These are phyloP conservation scores for Meriones psammophilus DNA, from an alignment of 2,797 vertebrate genomes.

Conservation along the genomic window DNA sequence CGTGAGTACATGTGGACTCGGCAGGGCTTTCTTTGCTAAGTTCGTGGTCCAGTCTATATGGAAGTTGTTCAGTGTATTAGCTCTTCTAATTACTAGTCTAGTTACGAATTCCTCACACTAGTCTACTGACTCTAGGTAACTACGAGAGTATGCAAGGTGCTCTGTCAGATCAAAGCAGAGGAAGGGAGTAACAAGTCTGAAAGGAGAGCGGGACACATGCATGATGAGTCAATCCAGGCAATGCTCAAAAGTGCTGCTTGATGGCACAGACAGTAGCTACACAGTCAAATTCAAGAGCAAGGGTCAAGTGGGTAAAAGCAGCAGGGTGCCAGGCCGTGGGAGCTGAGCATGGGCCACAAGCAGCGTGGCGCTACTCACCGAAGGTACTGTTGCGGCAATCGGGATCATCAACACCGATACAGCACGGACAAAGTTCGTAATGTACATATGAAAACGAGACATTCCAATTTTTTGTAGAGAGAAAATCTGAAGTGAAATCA, in stretches of 20 bases:
- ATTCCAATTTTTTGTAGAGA: constrained; percentile 88
- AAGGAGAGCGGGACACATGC: not conserved
- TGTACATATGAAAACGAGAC: constrained; percentile 90
- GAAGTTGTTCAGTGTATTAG: constrained; percentile 23
- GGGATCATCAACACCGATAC: constrained; percentile 94
- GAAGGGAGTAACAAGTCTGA: not conserved
- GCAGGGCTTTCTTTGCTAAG: constrained; percentile 2
- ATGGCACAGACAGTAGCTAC: not conserved
- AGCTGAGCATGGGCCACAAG: accelerated
- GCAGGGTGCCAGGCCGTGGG: accelerated
- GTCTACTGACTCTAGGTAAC: not conserved
- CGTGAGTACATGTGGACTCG: not conserved
- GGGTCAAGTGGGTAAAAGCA: not conserved
- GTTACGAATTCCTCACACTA: too few relatives aligned
- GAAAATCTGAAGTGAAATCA: constrained; percentile 90
- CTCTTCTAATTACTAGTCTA: not conserved
- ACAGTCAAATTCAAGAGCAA: not conserved
- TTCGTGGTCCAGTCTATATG: not conserved
- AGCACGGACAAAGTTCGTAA: constrained; percentile 89
- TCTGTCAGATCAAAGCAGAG: not conserved
- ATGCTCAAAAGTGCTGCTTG: not conserved
- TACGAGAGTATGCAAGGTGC: not conserved
- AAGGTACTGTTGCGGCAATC: constrained; percentile 93
- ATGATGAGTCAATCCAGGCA: not conserved
- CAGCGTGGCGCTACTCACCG: constrained; percentile 89